phyloP scores from a whole-genome alignment of 2,888 invertebrate species.

The Isoperla grammatica region DNA sequence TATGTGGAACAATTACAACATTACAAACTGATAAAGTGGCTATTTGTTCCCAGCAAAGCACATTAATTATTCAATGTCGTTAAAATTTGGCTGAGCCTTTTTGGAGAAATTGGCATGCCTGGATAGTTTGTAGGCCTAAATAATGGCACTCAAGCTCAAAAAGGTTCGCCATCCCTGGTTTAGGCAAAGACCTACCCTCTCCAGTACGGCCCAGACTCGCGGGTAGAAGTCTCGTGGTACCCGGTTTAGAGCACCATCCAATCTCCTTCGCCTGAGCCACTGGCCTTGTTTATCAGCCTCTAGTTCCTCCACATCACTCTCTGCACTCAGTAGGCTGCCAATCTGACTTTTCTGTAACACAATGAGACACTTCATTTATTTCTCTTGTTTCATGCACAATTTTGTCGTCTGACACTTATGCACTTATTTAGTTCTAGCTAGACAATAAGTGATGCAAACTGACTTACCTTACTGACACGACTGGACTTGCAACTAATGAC shows the following conservation, averaged over 20 bases:
- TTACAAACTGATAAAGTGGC: too few relatives aligned
- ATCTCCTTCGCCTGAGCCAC: constrained; percentile 87
- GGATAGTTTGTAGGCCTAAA: too few relatives aligned
- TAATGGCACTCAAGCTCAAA: too few relatives aligned
- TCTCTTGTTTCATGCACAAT: too few relatives aligned
- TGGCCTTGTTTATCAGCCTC: constrained; percentile 81
- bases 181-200: constrained; percentile 70
- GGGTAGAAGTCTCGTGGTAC: constrained; percentile 97
- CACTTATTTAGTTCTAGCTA: too few relatives aligned
- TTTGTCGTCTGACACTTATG: constrained; percentile 44
- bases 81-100: too few relatives aligned
- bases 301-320: constrained; percentile 45
- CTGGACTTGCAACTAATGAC: constrained; percentile 83
- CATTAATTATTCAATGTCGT: too few relatives aligned
- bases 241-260: constrained; percentile 95
- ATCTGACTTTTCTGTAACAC: constrained; percentile 49
- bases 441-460: constrained; percentile 22
- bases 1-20: too few relatives aligned
- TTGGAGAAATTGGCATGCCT: too few relatives aligned
- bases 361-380: constrained; percentile 4
- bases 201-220: constrained; percentile 86
- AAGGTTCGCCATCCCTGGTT: too few relatives aligned
- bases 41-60: too few relatives aligned
- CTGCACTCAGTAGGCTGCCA: constrained; percentile 45
- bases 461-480: constrained; percentile 75